Base-by-base conservation (phyloP, 1,140 invertebrate genomes). In the Drosophila santomea region DNA sequence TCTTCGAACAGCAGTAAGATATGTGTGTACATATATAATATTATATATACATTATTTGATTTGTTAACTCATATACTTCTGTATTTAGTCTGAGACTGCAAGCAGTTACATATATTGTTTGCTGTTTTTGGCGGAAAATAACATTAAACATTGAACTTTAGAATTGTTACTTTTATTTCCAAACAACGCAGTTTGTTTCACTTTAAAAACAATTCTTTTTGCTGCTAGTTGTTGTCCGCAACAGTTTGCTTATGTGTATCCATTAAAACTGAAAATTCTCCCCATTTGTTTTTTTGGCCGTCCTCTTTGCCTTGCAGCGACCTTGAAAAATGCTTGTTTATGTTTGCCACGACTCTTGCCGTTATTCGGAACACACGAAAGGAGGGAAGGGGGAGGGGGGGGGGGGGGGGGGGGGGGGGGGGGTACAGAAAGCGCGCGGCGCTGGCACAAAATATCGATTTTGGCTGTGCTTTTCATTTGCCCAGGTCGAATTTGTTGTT, bases 241-340 rank as follows among this genome's bases (percentile, higher is more conserved):
- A 56, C 14, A 4, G 55, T 44, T 47, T 58, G 48, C 36, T 28
- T 63, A 45, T 78, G 39, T 51, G 39, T 51, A 32, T 52, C 61
- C 47, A 66, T 74, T 8, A 55, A 68, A 55, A 52, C 17, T 38
- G 12, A 62, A 35, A 41, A 8, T 47, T 52, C 17, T 64, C 20
- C 54, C 47, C 14, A 20, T 25, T 58, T 72, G 12, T 74, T 48
- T 56, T 52, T 78, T 81, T 84, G 62, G 64, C 57, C 52, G 54
- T 78, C 60, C 82, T 64, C 66, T 88, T 52, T 77, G 41, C 61
- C 59, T 67, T 74, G 79, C 80, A 78, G 67, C 73, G 84, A 89
- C 84, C 84, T 88, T 88, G 84, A 88, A 83, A 32, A 32, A 84
- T 61, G 38, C 62, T 83, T 88, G 84, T 88, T 89, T 88, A 89